Base-by-base conservation (phyloP, 2,797 vertebrate genomes). In the Hyperoplus lanceolatus region DNA sequence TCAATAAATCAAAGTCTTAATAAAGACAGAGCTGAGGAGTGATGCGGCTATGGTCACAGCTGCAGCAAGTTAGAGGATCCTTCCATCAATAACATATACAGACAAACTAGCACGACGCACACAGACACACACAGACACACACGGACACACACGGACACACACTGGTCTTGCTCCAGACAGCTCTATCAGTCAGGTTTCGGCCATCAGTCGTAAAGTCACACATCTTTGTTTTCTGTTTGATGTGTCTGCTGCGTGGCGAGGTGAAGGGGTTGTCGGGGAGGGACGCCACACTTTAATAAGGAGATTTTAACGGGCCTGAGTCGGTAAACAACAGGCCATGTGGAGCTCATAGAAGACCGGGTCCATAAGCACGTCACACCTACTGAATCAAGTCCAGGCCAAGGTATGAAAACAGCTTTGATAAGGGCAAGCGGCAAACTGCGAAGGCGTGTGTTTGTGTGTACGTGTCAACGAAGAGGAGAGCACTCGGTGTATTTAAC, bases 131-230 rank as follows among this genome's bases (percentile, higher is more conserved):
- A 29, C 2, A 29, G 2, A 16, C 39, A 39, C 75, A 81, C 18
- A 50, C 48, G 55, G 1, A 29, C 29, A 29, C 29, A 29, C 29
- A 29, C 29, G 29, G 29, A 29, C 61, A 63, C 79, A 83, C 83
- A 81, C 86, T 76, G 73, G 62, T 75, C 82, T 77, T n/a, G 6
- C 13, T 74, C 87, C 87, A 92, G 90, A 90, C 83, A 8, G 78
- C 87, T 84, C 80, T 60, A 80, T 88, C 84, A 76, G 73, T 57
- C 73, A 39, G 89, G 80, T 84, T 79, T 29, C 55, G 59, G 67
- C 77, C 76, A 72, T 77, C 81, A 8, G 80, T 85, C 57, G 70
- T 92, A 84, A 88, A 91, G 88, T 90, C 87, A 66, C 88, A 90
- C 87, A 50, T 85, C 88, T 73, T 66, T 6, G 48, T 84, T 86